Conservation (phyloP, 1,140 invertebrate genomes). For the Arion vulgaris region DNA sequence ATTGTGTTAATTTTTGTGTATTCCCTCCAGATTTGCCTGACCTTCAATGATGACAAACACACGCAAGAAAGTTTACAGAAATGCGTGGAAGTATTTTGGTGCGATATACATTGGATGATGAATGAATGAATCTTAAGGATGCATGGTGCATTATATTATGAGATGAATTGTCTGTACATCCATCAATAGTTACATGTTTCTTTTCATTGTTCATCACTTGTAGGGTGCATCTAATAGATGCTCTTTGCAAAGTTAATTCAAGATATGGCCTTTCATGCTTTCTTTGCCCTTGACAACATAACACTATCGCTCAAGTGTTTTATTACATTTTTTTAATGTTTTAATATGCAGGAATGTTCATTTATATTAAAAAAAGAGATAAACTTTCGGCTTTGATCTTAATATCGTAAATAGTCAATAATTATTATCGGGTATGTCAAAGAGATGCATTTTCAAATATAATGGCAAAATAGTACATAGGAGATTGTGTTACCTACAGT, state of each 20-base stretch:
- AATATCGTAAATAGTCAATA: no score
- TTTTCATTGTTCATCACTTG: not conserved
- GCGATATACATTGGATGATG: not conserved
- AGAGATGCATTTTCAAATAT: no score
- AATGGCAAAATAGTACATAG: no score
- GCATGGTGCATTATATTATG: not conserved
- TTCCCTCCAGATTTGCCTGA: constrained; percentile 21
- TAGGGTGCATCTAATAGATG: not conserved
- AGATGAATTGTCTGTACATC: not conserved
- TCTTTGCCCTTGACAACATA: not conserved
- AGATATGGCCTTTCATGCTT: not conserved
- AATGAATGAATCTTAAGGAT: not conserved
- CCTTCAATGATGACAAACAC: constrained; percentile 2
- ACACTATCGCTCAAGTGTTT: not conserved
- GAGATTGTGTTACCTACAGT: no score
- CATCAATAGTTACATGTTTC: not conserved
- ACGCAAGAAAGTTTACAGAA: not conserved
- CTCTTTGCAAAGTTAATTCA: not conserved
- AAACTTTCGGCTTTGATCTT: no score
- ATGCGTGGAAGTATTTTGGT: not conserved
- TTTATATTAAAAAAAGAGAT: no score
- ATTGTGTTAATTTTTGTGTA: not conserved
- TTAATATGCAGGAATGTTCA: no score
- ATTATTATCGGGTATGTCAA: no score
- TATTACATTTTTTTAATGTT: no score